A percentile compares a stretch with the other conserved stretches of the same genome.
phyloP scores from a whole-genome alignment of 2,888 invertebrate genomes.

The Linnaemya tessellans region DNA sequence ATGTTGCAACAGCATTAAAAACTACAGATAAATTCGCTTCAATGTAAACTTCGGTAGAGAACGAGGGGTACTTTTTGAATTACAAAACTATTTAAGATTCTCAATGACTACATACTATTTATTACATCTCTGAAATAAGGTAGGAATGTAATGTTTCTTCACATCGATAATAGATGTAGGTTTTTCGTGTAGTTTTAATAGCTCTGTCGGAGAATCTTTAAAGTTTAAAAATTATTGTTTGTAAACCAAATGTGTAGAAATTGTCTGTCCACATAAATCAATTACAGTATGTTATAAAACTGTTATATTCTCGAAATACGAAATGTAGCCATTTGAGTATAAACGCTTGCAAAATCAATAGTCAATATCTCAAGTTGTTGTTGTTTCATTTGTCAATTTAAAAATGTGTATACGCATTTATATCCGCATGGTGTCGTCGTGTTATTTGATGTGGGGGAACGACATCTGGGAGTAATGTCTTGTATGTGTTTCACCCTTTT shows the following conservation, averaged over 20 bases:
- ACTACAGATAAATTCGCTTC: too few species aligned
- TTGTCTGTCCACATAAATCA: too few species aligned
- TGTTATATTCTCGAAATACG: background rate
- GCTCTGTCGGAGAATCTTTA: constrained; percentile 49
- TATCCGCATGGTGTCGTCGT: constrained; percentile 58
- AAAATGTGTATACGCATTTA: constrained; percentile 43
- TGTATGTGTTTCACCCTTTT: background rate
- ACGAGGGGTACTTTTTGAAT: too few species aligned
- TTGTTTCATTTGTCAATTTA: background rate
- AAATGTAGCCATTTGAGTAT: background rate
- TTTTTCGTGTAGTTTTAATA: constrained; percentile 3
- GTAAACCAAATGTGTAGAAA: background rate
- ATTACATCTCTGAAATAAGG: too few species aligned
- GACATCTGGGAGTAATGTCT: constrained; percentile 56
- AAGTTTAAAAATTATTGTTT: constrained; percentile 13
- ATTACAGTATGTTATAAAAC: background rate
- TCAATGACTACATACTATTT: too few species aligned
- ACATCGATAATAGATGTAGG: background rate
- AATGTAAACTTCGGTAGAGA: too few species aligned
- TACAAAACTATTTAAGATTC: too few species aligned
- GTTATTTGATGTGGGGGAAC: background rate
- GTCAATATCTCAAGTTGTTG: background rate
- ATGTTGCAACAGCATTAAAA: too few species aligned
- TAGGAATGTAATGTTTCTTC: too few species aligned
- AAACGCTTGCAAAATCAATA: constrained; percentile 30